These are phyloP conservation scores for Dicyrtoma fusca DNA, from an alignment of 2,888 invertebrate genomes.

Conservation along the genomic window DNA sequence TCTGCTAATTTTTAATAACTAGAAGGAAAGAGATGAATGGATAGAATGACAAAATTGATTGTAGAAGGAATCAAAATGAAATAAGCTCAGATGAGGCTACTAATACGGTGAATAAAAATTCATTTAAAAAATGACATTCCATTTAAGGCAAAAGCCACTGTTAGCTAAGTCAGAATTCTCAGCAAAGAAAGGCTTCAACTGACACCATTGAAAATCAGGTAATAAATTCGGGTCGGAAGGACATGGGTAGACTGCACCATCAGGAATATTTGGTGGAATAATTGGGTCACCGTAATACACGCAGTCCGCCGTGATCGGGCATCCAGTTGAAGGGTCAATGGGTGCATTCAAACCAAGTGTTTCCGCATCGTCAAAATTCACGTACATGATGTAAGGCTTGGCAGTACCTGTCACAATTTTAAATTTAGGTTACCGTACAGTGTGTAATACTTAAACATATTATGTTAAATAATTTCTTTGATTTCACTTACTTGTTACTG, in stretches of 20 bases:
- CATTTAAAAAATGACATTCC: too few relatives aligned
- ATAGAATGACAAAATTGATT: too few relatives aligned
- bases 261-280: neutral
- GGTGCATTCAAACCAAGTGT: neutral
- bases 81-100: too few relatives aligned
- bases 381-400: slow-evolving; percentile 13
- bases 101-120: too few relatives aligned
- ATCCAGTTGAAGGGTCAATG: slow-evolving; percentile 6
- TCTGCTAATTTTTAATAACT: too few relatives aligned
- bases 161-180: neutral
- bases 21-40: too few relatives aligned
- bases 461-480: too few relatives aligned
- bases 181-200: neutral
- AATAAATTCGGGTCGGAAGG: neutral
- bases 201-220: neutral
- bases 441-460: too few relatives aligned
- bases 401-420: neutral
- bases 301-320: neutral
- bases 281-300: neutral
- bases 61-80: too few relatives aligned
- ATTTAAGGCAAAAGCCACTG: slow-evolving; percentile 9
- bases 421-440: too few relatives aligned
- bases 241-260: neutral
- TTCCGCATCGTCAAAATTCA: slow-evolving; percentile 11
- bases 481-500: neutral